Conservation (phyloP, 2,888 invertebrate species). For the Drosophila sordidapex region DNA sequence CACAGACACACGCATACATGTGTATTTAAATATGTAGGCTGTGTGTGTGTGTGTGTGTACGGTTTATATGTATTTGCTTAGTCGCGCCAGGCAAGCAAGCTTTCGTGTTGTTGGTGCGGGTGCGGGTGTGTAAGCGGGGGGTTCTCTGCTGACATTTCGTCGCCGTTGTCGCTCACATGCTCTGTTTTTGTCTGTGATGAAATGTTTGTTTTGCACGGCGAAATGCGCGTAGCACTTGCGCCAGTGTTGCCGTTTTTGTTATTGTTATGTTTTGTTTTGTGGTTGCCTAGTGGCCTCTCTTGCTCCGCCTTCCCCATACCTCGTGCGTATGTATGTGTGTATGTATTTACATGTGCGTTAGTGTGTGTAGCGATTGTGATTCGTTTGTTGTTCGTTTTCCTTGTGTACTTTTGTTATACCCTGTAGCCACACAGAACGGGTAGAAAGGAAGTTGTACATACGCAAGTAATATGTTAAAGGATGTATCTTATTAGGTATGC, state of each 20-base stretch:
- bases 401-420: constrained; percentile 43
- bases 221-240: constrained; percentile 77
- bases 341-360: constrained; percentile 2
- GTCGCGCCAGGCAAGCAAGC: constrained; percentile 71
- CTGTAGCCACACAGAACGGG: not conserved
- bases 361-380: constrained; percentile 49
- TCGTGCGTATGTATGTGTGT: not conserved
- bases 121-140: constrained; percentile 4
- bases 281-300: constrained; percentile 59
- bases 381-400: constrained; percentile 58
- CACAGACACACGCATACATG: constrained; percentile 14
- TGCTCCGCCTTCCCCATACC: not conserved
- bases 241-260: constrained; percentile 37
- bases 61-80: constrained; percentile 71
- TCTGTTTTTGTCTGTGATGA: constrained; percentile 71
- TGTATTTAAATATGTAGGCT: constrained; percentile 16
- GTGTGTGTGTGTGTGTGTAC: constrained; percentile 27
- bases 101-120: constrained; percentile 26
- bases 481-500: not conserved
- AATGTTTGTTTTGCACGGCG: constrained; percentile 80
- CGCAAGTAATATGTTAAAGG: not conserved
- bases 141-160: constrained; percentile 68
- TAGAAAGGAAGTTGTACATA: not conserved
- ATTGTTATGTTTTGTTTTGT: constrained; percentile 64
- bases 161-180: constrained; percentile 48